Evolutionary conservation across 2,888 invertebrate genomes (phyloP).

Genomic region (Drosophila rubida): DNA sequence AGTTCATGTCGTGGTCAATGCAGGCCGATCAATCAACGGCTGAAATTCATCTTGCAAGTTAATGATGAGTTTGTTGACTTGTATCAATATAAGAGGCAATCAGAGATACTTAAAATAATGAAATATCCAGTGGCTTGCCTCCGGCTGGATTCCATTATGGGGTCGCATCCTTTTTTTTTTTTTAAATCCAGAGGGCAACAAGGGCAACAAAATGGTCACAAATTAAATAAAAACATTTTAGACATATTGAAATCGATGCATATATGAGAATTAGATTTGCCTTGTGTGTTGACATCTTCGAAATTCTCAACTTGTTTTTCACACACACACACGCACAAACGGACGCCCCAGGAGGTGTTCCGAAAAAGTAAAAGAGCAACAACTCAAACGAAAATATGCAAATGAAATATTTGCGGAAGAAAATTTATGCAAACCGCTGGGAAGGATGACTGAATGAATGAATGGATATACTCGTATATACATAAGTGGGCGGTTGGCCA

Average conservation of each 20-base stretch:
- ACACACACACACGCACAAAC: conserved; percentile 4
- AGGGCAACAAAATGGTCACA: conserved; percentile 26
- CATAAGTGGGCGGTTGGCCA: conserved; percentile 9
- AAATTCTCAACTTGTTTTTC: conserved; percentile 23
- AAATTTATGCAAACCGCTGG: conserved; percentile 59
- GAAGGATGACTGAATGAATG: conserved; percentile 37
- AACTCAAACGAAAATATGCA: conserved; percentile 55
- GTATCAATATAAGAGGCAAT: conserved; percentile 20
- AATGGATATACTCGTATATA: conserved; percentile 13
- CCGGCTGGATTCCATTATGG: conserved; percentile 15
- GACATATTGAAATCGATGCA: conserved; percentile 58
- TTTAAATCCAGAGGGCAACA: conserved; percentile 21
- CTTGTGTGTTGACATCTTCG: conserved; percentile 41
- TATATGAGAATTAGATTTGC: conserved; percentile 31
- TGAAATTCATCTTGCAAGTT: not conserved
- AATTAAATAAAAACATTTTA: conserved; percentile 60
- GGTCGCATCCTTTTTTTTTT: not conserved
- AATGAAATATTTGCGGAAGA: conserved; percentile 56
- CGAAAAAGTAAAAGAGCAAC: conserved; percentile 20
- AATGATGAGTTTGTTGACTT: conserved; percentile 1
- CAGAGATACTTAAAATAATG: conserved; percentile 43
- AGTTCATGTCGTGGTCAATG: not conserved
- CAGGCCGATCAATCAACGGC: conserved; percentile 8
- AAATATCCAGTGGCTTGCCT: conserved; percentile 22
- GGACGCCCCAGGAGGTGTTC: conserved; percentile 29